Percentiles rank a stretch among this genome's conserved stretches.
phyloP scores from a whole-genome alignment of 1,140 invertebrate genomes.

The Heliconius congener region DNA sequence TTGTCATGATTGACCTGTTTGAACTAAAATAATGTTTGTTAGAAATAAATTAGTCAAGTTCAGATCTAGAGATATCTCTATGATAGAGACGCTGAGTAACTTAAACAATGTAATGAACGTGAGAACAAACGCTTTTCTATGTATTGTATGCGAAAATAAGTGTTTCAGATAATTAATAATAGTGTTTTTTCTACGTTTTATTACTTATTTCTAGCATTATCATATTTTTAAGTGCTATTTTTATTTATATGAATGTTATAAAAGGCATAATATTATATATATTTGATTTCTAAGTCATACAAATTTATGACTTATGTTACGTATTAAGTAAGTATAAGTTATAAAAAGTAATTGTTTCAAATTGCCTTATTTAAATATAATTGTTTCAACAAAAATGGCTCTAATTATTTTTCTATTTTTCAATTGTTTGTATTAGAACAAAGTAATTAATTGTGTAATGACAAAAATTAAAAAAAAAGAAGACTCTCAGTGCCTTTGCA shows the following conservation, averaged over 20 bases:
- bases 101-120: conserved; percentile 26
- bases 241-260: neutral
- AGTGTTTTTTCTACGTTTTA: neutral
- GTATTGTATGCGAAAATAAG: conserved; percentile 3
- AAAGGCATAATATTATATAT: neutral
- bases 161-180: neutral
- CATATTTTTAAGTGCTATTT: neutral
- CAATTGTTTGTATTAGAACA: neutral
- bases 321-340: neutral
- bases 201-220: neutral
- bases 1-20: neutral
- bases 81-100: neutral
- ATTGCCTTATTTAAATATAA: neutral
- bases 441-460: neutral
- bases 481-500: no score
- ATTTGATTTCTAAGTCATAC: neutral
- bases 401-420: neutral
- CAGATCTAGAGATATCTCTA: neutral
- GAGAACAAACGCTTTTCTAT: conserved; percentile 43
- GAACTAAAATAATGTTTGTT: neutral
- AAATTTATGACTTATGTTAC: neutral
- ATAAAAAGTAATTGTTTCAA: neutral
- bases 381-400: neutral
- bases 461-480: neutral
- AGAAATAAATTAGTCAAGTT: neutral